Evolutionary conservation across 1,140 invertebrate genomes (phyloP).

Genomic region (Bicyclus anynana): DNA sequence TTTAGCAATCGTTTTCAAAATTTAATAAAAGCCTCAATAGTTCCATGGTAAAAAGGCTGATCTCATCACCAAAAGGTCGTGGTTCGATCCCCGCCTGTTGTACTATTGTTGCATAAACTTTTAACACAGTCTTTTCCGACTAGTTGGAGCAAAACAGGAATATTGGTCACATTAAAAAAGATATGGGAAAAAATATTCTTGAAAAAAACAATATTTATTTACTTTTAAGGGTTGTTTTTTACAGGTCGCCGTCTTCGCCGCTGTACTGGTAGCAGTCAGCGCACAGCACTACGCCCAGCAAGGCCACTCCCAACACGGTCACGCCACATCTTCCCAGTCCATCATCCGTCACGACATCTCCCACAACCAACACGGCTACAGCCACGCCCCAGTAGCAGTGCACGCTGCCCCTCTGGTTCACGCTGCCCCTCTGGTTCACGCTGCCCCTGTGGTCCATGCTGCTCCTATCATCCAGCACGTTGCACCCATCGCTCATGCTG

Average conservation of each 20-base stretch:
- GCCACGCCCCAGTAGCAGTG: not conserved
- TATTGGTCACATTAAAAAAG: too few relatives aligned
- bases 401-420: constrained; percentile 9
- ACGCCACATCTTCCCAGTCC: constrained; percentile 16
- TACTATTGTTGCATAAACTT: too few relatives aligned
- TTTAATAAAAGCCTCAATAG: too few relatives aligned
- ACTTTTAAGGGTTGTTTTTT: constrained; percentile 22
- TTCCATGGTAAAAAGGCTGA: too few relatives aligned
- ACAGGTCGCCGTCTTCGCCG: constrained; percentile 1
- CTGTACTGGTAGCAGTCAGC: constrained; percentile 5
- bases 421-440: constrained; percentile 17
- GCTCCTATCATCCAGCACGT: constrained; percentile 7
- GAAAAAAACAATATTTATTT: too few relatives aligned
- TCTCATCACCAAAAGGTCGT: too few relatives aligned
- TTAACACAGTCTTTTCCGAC: too few relatives aligned
- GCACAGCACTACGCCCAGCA: constrained; percentile 11
- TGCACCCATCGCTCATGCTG: constrained; percentile 8
- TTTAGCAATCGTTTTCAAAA: too few relatives aligned
- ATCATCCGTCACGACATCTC: constrained; percentile 12
- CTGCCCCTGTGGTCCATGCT: constrained; percentile 6
- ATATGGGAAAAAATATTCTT: too few relatives aligned
- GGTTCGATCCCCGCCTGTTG: too few relatives aligned
- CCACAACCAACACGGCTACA: constrained; percentile 10
- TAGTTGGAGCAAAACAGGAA: too few relatives aligned
- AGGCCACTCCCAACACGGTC: constrained; percentile 3